These are phyloP conservation scores for Amphiprion ocellaris DNA, from an alignment of 2,113 vertebrate genomes.

Conservation along the genomic window DNA sequence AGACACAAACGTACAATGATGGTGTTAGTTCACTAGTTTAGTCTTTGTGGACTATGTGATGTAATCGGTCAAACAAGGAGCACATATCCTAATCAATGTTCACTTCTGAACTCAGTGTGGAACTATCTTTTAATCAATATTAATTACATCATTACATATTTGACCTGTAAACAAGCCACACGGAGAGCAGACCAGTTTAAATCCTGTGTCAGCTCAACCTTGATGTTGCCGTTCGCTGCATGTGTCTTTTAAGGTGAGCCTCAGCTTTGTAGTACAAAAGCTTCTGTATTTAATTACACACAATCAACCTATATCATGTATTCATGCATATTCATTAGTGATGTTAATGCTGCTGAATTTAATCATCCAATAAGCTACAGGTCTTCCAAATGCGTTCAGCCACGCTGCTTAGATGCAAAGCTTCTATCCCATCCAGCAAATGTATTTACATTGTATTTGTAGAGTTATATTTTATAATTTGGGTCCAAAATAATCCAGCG, in stretches of 20 bases:
- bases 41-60: slow-evolving; percentile 15
- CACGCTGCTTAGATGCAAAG: neutral
- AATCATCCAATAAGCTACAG: slow-evolving; percentile 20
- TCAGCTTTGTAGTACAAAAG: slow-evolving; percentile 17
- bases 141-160: slow-evolving; percentile 9
- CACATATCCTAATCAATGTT: slow-evolving; percentile 36
- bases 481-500: neutral
- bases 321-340: slow-evolving; percentile 9
- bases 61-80: slow-evolving; percentile 5
- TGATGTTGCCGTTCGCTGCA: neutral
- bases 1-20: neutral
- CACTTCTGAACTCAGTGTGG: slow-evolving; percentile 20
- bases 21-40: slow-evolving; percentile 16
- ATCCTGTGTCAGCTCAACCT: neutral
- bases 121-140: slow-evolving; percentile 5
- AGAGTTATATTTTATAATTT: neutral
- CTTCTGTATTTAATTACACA: slow-evolving; percentile 8
- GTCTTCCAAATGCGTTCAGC: slow-evolving; percentile 30
- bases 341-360: neutral
- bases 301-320: slow-evolving; percentile 6
- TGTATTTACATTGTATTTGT: slow-evolving; percentile 19
- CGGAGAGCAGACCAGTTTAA: neutral
- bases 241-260: slow-evolving; percentile 23
- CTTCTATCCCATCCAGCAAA: neutral
- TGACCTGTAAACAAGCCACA: neutral